Conservation (phyloP, 2,888 invertebrate genomes). For the Trypoxylon attenuatum region DNA sequence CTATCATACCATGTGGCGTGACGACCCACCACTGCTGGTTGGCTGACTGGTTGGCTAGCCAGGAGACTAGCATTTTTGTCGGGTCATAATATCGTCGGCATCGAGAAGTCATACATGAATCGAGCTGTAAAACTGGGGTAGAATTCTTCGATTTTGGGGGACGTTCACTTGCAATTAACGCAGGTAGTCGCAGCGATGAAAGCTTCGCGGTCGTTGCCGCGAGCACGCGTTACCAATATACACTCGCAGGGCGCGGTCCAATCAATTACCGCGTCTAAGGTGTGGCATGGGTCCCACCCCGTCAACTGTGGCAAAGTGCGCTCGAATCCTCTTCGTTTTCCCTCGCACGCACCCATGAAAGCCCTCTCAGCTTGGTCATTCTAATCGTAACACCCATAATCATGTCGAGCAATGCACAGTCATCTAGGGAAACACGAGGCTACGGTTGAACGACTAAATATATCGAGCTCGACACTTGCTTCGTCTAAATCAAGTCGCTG, state of each 20-base stretch:
- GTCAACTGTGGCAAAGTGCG: slow-evolving; percentile 61
- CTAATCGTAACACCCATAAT: no score
- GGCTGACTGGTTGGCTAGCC: no score
- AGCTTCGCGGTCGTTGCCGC: slow-evolving; percentile 27
- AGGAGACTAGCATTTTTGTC: slow-evolving; percentile 1
- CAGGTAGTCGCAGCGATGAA: no score
- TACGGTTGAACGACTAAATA: slow-evolving; percentile 67
- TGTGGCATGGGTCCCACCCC: slow-evolving; percentile 59
- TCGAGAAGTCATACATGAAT: no score
- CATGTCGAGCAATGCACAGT: no score
- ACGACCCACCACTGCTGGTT: slow-evolving; percentile 53
- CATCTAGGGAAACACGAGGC: no score
- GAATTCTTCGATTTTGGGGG: no score
- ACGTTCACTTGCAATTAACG: no score
- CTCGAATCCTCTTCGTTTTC: slow-evolving; percentile 6
- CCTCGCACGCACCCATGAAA: neutral
- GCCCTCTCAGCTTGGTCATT: neutral
- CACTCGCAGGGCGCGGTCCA: slow-evolving; percentile 68
- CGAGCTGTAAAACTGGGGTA: no score
- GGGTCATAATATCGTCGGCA: neutral
- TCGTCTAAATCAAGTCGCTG: slow-evolving; percentile 66
- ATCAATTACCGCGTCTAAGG: slow-evolving; percentile 68
- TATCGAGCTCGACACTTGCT: slow-evolving; percentile 70
- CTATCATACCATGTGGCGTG: slow-evolving; percentile 66
- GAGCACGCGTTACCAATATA: slow-evolving; percentile 54